phyloP scores from a whole-genome alignment of 2,797 vertebrate species.

The Phalanger gymnotis region DNA sequence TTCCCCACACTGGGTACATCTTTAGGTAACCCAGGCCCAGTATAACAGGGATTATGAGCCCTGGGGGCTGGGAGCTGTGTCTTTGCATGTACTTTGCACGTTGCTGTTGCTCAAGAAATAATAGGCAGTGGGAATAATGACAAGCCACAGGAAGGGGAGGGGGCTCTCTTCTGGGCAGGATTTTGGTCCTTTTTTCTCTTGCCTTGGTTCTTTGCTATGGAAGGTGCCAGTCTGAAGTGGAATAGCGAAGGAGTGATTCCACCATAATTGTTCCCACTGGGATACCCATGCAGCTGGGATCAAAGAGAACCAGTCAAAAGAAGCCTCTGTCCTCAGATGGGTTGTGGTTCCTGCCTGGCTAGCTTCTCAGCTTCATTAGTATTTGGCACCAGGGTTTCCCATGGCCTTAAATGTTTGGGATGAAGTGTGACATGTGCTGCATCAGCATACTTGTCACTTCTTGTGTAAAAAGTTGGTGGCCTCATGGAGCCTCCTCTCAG shows the following conservation, averaged over 20 bases:
- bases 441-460: neutral
- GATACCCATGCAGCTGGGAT: constrained; percentile 28
- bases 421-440: neutral
- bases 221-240: neutral
- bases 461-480: neutral
- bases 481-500: neutral
- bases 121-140: constrained; percentile 59
- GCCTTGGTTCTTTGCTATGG: neutral
- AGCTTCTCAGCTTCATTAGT: neutral
- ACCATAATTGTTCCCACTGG: neutral
- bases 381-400: neutral
- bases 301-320: neutral
- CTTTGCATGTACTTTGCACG: constrained; percentile 14
- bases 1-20: neutral
- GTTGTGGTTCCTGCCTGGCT: constrained; percentile 33
- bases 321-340: neutral
- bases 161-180: neutral
- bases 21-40: constrained; percentile 3
- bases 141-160: neutral
- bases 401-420: neutral
- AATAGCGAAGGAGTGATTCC: constrained; percentile 5
- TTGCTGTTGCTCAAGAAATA: constrained; percentile 66
- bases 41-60: constrained; percentile 5
- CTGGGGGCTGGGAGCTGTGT: constrained; percentile 1
- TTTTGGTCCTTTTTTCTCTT: neutral